phyloP scores from a whole-genome alignment of 2,113 vertebrate genomes.

The Muntiacus reevesi region DNA sequence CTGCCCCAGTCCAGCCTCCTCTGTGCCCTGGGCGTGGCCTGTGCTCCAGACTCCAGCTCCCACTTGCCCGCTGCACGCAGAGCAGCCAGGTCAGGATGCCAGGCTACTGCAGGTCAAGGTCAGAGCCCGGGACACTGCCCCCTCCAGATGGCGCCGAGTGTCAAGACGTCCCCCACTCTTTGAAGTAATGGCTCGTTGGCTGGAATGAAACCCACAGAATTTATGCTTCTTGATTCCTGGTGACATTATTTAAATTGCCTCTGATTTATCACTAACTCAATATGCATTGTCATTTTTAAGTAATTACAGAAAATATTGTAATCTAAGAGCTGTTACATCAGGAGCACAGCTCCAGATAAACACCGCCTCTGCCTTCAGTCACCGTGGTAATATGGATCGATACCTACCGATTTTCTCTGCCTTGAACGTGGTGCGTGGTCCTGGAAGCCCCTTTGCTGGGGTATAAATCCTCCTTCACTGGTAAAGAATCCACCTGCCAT shows the following conservation, averaged over 20 bases:
- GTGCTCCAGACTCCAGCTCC: neutral
- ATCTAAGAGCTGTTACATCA: neutral
- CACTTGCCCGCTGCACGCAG: accelerated
- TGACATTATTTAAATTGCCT: slow-evolving; percentile 43
- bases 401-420: neutral
- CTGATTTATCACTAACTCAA: slow-evolving; percentile 40
- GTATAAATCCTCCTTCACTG: neutral
- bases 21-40: accelerated
- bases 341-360: neutral
- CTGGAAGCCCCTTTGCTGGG: neutral
- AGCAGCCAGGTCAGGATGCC: neutral
- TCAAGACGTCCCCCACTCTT: accelerated
- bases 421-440: neutral
- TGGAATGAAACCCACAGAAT: neutral
- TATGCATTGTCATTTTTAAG: slow-evolving; percentile 47
- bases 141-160: accelerated
- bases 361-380: neutral
- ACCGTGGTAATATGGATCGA: accelerated
- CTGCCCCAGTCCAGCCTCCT: accelerated
- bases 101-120: neutral
- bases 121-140: neutral
- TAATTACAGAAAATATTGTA: slow-evolving; percentile 52
- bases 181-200: neutral
- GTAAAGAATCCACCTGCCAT: neutral
- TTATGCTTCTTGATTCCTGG: neutral